Base-by-base conservation (phyloP, 1,140 invertebrate genomes). In the Colletes gigas region DNA sequence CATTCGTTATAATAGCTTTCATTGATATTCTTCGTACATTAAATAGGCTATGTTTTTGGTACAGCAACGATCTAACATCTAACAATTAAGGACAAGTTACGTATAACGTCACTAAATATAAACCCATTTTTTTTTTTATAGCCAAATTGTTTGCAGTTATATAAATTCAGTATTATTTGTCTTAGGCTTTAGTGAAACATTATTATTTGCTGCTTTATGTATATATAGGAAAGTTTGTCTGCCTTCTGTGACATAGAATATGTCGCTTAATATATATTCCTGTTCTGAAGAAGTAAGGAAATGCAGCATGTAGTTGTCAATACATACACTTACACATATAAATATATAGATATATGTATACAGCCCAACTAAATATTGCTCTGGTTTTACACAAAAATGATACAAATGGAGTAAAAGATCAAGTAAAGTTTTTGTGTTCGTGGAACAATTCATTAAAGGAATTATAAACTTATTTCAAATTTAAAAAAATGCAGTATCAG, bases 1-100 rank as follows among this genome's bases (percentile, higher is more conserved):
- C 83, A 85, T 86, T 82, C 52, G n/a, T 83, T 62, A 85, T 88
- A 76, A 78, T 81, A 82, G 55, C 39, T 78, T 83, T 82, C 71
- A 67, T 74, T 63, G 63, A 79, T 79, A 85, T 85, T 83, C 15
- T 83, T 67, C 73, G 47, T 78, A 88, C 63, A 83, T 83, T 85
- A 78, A 83, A 83, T 75, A 84, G 59, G 71, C 78, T 83, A 88
- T 87, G 62, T 78, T 85, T 88, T 85, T 84, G 78, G 63, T 88
- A 88, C 82, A 88, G 87, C 87, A 88, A 88, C 71, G 62, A 69
- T 82, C 81, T 88, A 87, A 88, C 62, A 87, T 85, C 86, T 88
- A 88, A 88, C 86, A 79, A 88, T 88, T 67, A 88, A 84, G 44
- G 74, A 80, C 67, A 84, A 76, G 83, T 73, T 85, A 87, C 79